Evolutionary conservation across 2,888 invertebrate genomes (phyloP).

Genomic region (Abscondita cerata): DNA sequence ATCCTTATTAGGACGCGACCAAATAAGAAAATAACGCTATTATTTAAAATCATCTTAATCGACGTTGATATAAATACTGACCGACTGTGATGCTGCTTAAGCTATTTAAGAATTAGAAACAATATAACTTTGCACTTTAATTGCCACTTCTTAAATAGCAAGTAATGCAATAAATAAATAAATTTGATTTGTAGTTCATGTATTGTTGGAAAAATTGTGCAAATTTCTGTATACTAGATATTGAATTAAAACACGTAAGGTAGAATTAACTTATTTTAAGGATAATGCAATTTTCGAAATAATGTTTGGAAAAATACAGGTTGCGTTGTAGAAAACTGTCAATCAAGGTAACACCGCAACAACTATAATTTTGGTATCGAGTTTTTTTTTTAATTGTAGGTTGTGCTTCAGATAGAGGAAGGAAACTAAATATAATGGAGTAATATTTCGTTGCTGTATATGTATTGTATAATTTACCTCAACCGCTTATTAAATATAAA

Average conservation of each 20-base stretch:
- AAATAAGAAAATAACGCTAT: not conserved
- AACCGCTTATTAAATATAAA: not conserved
- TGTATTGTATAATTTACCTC: not conserved
- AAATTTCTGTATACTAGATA: too few relatives aligned
- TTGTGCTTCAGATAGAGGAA: slow-evolving; percentile 19
- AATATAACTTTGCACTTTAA: too few relatives aligned
- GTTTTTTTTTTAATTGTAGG: slow-evolving; percentile 18
- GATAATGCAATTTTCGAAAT: not conserved
- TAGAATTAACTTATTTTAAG: too few relatives aligned
- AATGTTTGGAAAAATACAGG: slow-evolving; percentile 1
- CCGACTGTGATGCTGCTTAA: too few relatives aligned
- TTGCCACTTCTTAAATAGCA: too few relatives aligned
- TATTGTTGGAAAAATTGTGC: too few relatives aligned
- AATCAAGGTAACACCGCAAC: slow-evolving; percentile 14
- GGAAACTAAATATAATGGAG: slow-evolving; percentile 13
- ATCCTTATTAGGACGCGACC: not conserved
- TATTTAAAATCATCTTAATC: too few relatives aligned
- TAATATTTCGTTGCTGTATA: not conserved
- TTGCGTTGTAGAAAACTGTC: slow-evolving; percentile 10
- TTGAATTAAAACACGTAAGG: too few relatives aligned
- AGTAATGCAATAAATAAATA: too few relatives aligned
- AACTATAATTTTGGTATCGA: slow-evolving; percentile 17
- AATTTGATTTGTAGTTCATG: too few relatives aligned
- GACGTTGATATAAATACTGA: too few relatives aligned
- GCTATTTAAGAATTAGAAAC: too few relatives aligned